A percentile compares a stretch with the other conserved stretches of the same genome.
These are phyloP conservation scores for Dichetophora obliterata DNA, from an alignment of 2,888 invertebrate genomes.

Conservation along the genomic window DNA sequence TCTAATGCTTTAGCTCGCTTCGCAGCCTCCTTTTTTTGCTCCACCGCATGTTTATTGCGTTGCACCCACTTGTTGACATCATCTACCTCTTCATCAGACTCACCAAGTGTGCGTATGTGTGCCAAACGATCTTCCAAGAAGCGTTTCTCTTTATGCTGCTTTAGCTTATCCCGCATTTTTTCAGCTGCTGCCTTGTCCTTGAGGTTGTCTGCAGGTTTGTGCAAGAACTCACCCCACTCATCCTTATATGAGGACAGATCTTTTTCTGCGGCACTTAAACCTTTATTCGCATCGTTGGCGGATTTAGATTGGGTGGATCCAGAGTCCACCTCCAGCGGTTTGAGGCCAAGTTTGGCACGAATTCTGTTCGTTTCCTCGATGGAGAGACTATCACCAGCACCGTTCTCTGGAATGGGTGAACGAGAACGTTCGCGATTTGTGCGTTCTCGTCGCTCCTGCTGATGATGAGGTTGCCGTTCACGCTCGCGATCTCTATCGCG, in stretches of 20 bases:
- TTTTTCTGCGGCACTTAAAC: constrained; percentile 52
- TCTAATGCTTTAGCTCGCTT: constrained; percentile 91
- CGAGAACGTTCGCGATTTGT: constrained; percentile 53
- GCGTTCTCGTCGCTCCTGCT: constrained; percentile 47
- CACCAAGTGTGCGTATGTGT: constrained; percentile 82
- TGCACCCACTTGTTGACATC: constrained; percentile 86
- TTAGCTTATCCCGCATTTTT: constrained; percentile 84
- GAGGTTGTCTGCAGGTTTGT: constrained; percentile 85
- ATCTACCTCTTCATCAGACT: constrained; percentile 82
- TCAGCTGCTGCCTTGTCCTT: constrained; percentile 81
- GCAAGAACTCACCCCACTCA: constrained; percentile 83
- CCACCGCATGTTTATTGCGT: constrained; percentile 81
- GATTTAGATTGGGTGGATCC: constrained; percentile 56
- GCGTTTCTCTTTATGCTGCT: constrained; percentile 81
- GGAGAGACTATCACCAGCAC: constrained; percentile 75
- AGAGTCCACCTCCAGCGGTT: constrained; percentile 82
- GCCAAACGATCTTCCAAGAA: constrained; percentile 77
- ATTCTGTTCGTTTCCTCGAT: constrained; percentile 90
- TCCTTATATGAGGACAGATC: constrained; percentile 64
- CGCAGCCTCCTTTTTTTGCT: constrained; percentile 87
- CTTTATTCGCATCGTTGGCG: constrained; percentile 39
- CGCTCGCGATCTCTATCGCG: constrained; percentile 50
- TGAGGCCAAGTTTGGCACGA: constrained; percentile 92
- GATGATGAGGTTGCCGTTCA: constrained; percentile 40
- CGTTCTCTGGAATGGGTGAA: constrained; percentile 68